A percentile compares a stretch with the other conserved stretches of the same genome.
These are phyloP conservation scores for Campopleginae sp. DNA, from an alignment of 2,888 invertebrate genomes.

Conservation along the genomic window DNA sequence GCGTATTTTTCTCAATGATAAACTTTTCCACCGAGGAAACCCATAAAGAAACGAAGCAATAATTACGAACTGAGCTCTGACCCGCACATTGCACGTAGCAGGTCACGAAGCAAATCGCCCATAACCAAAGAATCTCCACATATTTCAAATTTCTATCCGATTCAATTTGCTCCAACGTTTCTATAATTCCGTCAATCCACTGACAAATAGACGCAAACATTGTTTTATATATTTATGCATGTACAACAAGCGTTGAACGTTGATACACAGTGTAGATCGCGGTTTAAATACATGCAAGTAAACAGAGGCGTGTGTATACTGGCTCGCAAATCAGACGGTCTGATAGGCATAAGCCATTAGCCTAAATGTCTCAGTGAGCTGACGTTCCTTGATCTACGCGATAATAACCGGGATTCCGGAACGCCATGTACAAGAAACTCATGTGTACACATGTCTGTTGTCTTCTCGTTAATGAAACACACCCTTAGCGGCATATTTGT, in stretches of 20 bases:
- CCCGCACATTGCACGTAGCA: neutral
- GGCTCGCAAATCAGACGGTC: constrained; percentile 63
- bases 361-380: constrained; percentile 66
- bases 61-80: neutral
- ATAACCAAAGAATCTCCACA: neutral
- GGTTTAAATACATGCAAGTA: neutral
- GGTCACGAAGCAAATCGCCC: neutral
- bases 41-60: neutral
- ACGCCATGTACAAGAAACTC: constrained; percentile 39
- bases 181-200: neutral
- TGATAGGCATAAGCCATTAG: constrained; percentile 67
- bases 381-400: constrained; percentile 65
- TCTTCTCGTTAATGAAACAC: constrained; percentile 29
- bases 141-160: neutral
- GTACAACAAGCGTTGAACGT: neutral
- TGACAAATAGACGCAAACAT: neutral
- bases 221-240: neutral
- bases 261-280: neutral
- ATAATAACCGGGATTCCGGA: constrained; percentile 60
- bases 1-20: neutral
- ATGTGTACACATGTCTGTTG: constrained; percentile 39
- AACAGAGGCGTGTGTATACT: neutral
- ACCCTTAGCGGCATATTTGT: constrained; percentile 12
- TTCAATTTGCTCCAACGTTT: constrained; percentile 17
- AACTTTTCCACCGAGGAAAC: neutral